phyloP scores from a whole-genome alignment of 2,888 invertebrate species.

The Aromia moschata region DNA sequence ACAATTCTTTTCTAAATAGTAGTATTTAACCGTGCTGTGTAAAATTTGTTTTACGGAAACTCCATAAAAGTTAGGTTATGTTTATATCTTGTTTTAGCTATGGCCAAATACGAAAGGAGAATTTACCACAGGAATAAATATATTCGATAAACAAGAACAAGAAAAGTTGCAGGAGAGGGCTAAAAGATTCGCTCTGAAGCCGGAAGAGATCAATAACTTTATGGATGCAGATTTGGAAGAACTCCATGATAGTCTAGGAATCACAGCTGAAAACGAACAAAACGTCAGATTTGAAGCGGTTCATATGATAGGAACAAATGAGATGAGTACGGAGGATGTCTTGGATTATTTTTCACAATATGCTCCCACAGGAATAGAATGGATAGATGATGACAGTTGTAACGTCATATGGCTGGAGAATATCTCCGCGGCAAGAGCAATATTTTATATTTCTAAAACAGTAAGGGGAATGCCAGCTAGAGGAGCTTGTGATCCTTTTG shows the following conservation, averaged over 20 bases:
- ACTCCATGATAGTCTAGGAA: constrained; percentile 65
- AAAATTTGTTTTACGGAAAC: no score
- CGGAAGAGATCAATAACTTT: constrained; percentile 59
- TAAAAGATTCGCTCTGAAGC: constrained; percentile 67
- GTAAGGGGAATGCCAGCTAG: constrained; percentile 54
- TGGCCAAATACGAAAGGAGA: constrained; percentile 58
- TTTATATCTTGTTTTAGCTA: constrained; percentile 37
- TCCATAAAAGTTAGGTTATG: constrained; percentile 5
- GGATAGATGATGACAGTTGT: constrained; percentile 84
- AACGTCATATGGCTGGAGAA: constrained; percentile 73
- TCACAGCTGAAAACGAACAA: constrained; percentile 68
- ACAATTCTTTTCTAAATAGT: no score
- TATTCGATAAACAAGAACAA: constrained; percentile 65
- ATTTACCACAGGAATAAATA: constrained; percentile 65
- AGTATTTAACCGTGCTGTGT: no score
- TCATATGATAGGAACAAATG: constrained; percentile 78
- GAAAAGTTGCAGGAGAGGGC: constrained; percentile 67
- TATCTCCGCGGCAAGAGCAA: constrained; percentile 68
- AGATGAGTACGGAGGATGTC: constrained; percentile 80
- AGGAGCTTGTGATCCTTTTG: constrained; percentile 50
- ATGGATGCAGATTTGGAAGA: constrained; percentile 61
- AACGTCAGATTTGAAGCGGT: constrained; percentile 77
- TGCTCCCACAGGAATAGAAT: constrained; percentile 81
- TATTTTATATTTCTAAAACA: constrained; percentile 67
- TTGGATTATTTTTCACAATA: constrained; percentile 82